Percentiles rank a stretch among this genome's conserved stretches.
Conservation (phyloP, 1,140 invertebrate genomes). For the Drosophila seguyi region DNA sequence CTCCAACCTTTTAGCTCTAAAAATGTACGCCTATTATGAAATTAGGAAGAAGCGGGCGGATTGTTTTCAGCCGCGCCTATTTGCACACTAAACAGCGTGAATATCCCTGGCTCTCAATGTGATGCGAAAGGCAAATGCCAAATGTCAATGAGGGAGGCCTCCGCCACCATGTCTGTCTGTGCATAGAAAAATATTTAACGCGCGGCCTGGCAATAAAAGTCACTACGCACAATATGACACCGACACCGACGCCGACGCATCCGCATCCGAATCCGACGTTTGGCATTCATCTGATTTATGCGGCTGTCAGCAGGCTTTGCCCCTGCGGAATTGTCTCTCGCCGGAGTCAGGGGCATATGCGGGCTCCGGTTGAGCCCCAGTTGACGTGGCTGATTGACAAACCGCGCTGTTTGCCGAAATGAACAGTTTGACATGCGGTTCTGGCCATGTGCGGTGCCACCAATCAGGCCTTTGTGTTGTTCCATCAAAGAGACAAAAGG, state of each 20-base stretch:
- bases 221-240: slow-evolving; percentile 58
- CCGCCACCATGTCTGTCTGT: slow-evolving; percentile 38
- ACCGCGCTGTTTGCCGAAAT: slow-evolving; percentile 75
- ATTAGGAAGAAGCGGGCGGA: slow-evolving; percentile 35
- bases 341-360: slow-evolving; percentile 29
- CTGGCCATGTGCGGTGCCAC: neutral
- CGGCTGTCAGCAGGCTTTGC: slow-evolving; percentile 56
- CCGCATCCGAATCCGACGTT: slow-evolving; percentile 42
- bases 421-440: slow-evolving; percentile 71
- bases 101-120: slow-evolving; percentile 8
- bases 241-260: slow-evolving; percentile 20
- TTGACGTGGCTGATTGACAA: slow-evolving; percentile 71
- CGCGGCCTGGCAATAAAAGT: slow-evolving; percentile 55
- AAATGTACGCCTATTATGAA: slow-evolving; percentile 8
- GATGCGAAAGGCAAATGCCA: slow-evolving; percentile 32
- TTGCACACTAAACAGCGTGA: slow-evolving; percentile 19
- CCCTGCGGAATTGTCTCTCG: slow-evolving; percentile 2
- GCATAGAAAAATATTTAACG: slow-evolving; percentile 63
- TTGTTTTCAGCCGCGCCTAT: slow-evolving; percentile 27
- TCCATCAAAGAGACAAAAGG: neutral
- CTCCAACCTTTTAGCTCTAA: neutral
- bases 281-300: slow-evolving; percentile 74
- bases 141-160: slow-evolving; percentile 21
- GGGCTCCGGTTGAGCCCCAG: slow-evolving; percentile 22
- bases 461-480: slow-evolving; percentile 33